phyloP scores from a whole-genome alignment of 2,113 vertebrate genomes.

The Elaphurus davidianus region DNA sequence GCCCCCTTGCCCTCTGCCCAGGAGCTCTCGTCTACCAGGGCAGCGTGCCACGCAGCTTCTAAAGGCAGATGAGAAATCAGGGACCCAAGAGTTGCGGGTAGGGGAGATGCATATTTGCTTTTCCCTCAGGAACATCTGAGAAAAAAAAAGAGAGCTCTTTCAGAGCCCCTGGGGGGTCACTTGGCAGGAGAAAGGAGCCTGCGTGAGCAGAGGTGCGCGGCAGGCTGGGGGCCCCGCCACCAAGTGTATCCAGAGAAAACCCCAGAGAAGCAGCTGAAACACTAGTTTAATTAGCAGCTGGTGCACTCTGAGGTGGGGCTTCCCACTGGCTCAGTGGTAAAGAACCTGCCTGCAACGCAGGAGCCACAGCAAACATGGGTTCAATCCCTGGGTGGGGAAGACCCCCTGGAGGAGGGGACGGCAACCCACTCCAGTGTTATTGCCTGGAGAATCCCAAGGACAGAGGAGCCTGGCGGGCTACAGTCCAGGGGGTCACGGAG shows the following conservation, averaged over 20 bases:
- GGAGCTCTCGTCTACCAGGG: background rate
- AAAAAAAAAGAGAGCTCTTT: background rate
- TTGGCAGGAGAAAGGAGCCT: background rate
- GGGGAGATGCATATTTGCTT: background rate
- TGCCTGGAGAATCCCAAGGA: background rate
- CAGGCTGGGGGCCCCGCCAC: background rate
- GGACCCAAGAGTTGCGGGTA: accelerated
- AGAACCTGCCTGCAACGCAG: background rate
- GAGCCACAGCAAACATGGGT: background rate
- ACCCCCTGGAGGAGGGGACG: background rate
- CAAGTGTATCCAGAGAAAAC: background rate
- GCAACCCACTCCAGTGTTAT: background rate
- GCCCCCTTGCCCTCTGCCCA: accelerated
- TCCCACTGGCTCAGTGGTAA: background rate
- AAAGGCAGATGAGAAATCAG: too few relatives aligned
- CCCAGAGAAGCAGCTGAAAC: background rate
- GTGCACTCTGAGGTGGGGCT: background rate
- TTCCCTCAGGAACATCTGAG: background rate
- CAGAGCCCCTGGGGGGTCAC: background rate
- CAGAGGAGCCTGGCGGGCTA: background rate
- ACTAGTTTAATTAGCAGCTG: background rate
- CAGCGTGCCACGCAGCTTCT: background rate
- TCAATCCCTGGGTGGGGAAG: background rate
- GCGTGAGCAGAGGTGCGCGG: background rate
- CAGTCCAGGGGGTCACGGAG: background rate